Evolutionary conservation across 2,888 invertebrate genomes (phyloP).

Genomic region (Fabriciana adippe): DNA sequence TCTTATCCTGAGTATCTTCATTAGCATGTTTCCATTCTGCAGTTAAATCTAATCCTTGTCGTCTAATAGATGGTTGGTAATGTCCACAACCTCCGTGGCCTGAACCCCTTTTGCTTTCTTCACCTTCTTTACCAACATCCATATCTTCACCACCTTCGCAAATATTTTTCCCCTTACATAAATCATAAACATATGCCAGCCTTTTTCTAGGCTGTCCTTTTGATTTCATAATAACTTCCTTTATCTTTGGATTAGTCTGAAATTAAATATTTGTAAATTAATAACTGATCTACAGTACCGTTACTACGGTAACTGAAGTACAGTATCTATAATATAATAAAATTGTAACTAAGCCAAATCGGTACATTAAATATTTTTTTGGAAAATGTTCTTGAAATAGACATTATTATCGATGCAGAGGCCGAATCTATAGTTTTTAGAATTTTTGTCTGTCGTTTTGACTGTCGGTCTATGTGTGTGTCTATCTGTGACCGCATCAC

Average conservation of each 20-base stretch:
- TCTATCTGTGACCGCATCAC: too few species aligned
- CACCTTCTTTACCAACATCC: constrained; percentile 92
- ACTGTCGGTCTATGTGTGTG: too few species aligned
- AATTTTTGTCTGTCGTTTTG: too few species aligned
- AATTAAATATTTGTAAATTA: constrained; percentile 47
- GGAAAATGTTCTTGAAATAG: too few species aligned
- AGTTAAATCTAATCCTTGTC: constrained; percentile 94
- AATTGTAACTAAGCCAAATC: too few species aligned
- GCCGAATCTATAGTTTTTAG: too few species aligned
- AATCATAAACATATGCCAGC: constrained; percentile 96
- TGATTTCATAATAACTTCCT: constrained; percentile 97
- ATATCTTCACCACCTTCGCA: constrained; percentile 99
- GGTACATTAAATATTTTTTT: too few species aligned
- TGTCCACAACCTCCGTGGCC: constrained; percentile 98
- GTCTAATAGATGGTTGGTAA: constrained; percentile 96
- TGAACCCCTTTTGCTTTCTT: constrained; percentile 81
- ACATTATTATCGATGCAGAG: too few species aligned
- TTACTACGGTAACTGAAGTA: too few species aligned
- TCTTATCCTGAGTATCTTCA: constrained; percentile 98
- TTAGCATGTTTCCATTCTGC: constrained; percentile 99
- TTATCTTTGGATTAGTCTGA: constrained; percentile 94
- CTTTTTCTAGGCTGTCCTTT: constrained; percentile 98
- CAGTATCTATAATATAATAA: too few species aligned
- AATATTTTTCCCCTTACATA: constrained; percentile 98
- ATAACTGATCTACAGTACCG: too few species aligned